Evolutionary conservation across 2,113 vertebrate species (phyloP).

Genomic region (Anser cygnoides): DNA sequence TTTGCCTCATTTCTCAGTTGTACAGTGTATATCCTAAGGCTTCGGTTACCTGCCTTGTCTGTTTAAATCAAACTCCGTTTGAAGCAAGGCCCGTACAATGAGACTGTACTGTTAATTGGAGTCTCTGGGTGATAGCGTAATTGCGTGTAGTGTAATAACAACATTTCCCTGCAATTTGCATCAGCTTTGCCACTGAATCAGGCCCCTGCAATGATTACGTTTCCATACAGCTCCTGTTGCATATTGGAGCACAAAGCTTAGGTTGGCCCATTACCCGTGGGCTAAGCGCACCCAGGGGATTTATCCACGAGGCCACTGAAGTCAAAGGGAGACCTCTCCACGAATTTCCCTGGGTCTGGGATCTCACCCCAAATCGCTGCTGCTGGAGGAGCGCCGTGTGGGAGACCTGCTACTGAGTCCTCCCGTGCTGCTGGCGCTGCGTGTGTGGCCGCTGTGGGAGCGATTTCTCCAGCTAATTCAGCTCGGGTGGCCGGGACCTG

Average conservation of each 20-base stretch:
- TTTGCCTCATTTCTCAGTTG: constrained; percentile 62
- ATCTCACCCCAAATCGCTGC: background rate
- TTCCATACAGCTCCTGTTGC: background rate
- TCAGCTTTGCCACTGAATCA: background rate
- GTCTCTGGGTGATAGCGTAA: constrained; percentile 53
- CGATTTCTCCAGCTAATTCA: background rate
- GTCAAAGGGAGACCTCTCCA: background rate
- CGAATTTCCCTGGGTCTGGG: background rate
- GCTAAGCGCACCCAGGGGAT: constrained; percentile 10
- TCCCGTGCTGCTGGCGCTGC: fast-evolving
- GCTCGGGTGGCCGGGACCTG: fast-evolving
- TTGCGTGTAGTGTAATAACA: constrained; percentile 42
- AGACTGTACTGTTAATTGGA: constrained; percentile 59
- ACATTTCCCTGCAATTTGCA: constrained; percentile 22
- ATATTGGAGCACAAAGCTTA: background rate
- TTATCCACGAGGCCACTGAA: background rate
- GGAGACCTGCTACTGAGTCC: background rate
- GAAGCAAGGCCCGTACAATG: constrained; percentile 43
- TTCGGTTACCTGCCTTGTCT: constrained; percentile 69
- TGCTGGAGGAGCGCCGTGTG: background rate
- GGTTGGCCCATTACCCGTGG: background rate
- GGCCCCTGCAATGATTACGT: background rate
- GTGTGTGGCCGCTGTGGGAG: fast-evolving
- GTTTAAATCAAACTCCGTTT: constrained; percentile 64
- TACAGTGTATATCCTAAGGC: constrained; percentile 63